Evolutionary conservation across 2,888 invertebrate species (phyloP), one percentile per base, ranked within the genome.

Genomic region (Terebella lapidaria): DNA sequence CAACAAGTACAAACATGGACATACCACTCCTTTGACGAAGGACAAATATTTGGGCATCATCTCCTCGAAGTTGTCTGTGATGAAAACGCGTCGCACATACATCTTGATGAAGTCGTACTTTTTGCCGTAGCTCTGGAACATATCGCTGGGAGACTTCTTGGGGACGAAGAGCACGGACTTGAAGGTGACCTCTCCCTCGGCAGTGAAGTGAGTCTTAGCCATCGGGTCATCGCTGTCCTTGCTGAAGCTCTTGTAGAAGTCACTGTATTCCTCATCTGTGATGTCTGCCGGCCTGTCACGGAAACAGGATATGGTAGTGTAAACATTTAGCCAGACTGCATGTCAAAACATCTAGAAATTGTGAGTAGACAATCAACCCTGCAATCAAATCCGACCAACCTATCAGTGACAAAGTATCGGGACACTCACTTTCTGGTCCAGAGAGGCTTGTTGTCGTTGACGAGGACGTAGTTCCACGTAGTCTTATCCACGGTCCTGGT

Each of bases 141-240:
- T 89, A 62, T 99, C 97, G 10, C 88, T 49, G 1, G 96, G 95
- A 76, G 94, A 91, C 35, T 87, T 86, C 79, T 88, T 88, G 51
- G 97, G 97, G 66, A 99, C 89, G 83, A 90, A 99, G 64, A 99
- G 84, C 67, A 99, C 86, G 60, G 96, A 91, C 81, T 95, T 96
- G 85, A 99, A 99, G 4, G 95, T 94, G 4, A 99, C 96, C 84
- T 99, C 99, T 65, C 99, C 99, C 83, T 99, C 99, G 26, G 99
- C 99, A 64, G 94, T 87, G 82, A 99, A 99, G 83, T 99, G 99
- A 3, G 90, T 90, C 78, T 89, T 89, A 1, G 90, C 86, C 54
- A 97, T 81, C 10, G 94, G 94, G 56, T 89, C 88, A 60, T 88
- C 86, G 1, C 84, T 82, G 81, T 94, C 94, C 83, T 94, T 95